Evolutionary conservation across 23 tunicate species (phyloP), one percentile per base, ranked within the genome.

Genomic region (Diplosoma virens): DNA sequence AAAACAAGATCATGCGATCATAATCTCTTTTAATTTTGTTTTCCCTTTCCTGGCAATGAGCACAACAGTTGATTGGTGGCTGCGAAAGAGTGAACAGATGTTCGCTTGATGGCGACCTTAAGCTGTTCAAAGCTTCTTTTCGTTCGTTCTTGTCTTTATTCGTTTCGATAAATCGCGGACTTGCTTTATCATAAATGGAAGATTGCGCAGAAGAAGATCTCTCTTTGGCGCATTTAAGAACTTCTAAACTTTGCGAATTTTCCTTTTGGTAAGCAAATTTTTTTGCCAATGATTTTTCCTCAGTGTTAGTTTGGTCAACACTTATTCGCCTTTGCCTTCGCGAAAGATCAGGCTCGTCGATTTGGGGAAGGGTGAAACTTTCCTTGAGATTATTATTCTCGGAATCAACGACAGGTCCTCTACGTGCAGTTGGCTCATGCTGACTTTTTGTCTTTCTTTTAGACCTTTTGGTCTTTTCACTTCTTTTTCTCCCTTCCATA

Each of bases 1-100:
- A 85, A 47, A 92, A 85, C 66, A 92, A 22, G 14, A 92, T 92
- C 87, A 92, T 81, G 2, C 90, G 80, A 32, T 92, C 97, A 67
- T 92, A 92, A 46, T 92, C 80, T 23, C 67, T 46, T 58, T 78
- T 85, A 27, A 92, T 85, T 53, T 85, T 81, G 6, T 85, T 87
- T 66, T 92, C 97, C 25, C 92, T 48, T 21, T 47, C 83, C 28
- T 30, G 56, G 66, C 97, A 92, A 3, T 22, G 35, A 2, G 27
- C 4, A 66, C 97, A 92, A 73, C 97, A 92, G 36, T 72, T 48
- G 2, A 34, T 6, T 16, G 60, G 11, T 47, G 25, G 17, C 6
- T 23, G 4, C 28, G 78, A 47, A 2, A 30, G 59, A 2, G 11
- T 47, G 23, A 72, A 30, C 20, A 33, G 7, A 11, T 28, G 60